A percentile compares a stretch with the other conserved stretches of the same genome.
Evolutionary conservation across 2,113 vertebrate genomes (phyloP).

Genomic region (Bungarus multicinctus): DNA sequence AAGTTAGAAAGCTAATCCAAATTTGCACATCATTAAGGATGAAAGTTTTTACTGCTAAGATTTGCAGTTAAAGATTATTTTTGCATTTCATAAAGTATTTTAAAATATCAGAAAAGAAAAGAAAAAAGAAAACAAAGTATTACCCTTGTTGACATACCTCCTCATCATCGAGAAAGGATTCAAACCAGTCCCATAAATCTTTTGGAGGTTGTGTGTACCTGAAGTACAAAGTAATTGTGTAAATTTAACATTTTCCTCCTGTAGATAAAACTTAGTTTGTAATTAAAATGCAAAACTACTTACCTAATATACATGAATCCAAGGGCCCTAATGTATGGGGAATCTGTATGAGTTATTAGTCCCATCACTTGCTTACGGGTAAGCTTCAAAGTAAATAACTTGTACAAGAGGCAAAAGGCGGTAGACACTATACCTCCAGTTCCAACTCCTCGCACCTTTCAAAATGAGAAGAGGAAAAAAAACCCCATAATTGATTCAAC

Average conservation of each 20-base stretch:
- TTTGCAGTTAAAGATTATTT: neutral
- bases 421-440: conserved; percentile 98
- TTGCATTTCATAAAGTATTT: conserved; percentile 11
- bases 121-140: conserved; percentile 81
- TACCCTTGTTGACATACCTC: conserved; percentile 99
- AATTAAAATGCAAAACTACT: conserved; percentile 32
- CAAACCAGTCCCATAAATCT: conserved; percentile 98
- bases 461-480: conserved; percentile 25
- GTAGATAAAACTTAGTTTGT: neutral
- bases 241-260: conserved; percentile 37
- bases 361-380: conserved; percentile 99
- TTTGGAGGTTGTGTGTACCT: conserved; percentile 96
- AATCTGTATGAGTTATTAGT: conserved; percentile 97
- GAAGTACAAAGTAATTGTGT: conserved; percentile 44
- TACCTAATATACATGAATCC: conserved; percentile 99
- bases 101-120: conserved; percentile 49
- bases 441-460: conserved; percentile 95
- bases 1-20: neutral
- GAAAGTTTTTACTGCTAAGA: neutral
- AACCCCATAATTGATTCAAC: conserved; percentile 6
- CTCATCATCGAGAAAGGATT: conserved; percentile 99
- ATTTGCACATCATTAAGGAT: conserved; percentile 1
- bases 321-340: conserved; percentile 96
- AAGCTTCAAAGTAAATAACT: conserved; percentile 96
- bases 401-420: conserved; percentile 97